Evolutionary conservation across 2,888 invertebrate genomes (phyloP), one percentile per base, ranked within the genome.

Genomic region (Ellobium chinense): DNA sequence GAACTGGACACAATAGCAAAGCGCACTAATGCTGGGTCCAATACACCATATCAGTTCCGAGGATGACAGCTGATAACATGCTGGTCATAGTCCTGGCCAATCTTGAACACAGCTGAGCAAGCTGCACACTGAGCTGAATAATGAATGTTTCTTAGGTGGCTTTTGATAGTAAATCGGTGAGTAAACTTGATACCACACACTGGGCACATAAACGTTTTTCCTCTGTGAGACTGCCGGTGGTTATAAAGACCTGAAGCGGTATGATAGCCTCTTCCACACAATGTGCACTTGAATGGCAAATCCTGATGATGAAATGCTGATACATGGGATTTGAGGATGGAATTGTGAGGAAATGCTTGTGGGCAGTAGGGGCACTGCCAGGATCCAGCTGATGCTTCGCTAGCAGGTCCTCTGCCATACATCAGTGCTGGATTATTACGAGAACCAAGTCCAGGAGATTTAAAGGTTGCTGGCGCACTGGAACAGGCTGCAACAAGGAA

Each of bases 141-240:
- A 39, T 78, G 78, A 9, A 78, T 65, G 0, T 27, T 27, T 58
- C 65, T 31, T n/a, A 78, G n/a, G 24, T 78, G 78, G 12, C 60
- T 62, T 36, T 72, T 62, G 5, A 70, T 63, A 14, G 63, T 58
- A 27, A 58, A 63, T 37, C 72, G 70, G 5, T 72, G 70, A 7
- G 70, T 72, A 36, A 78, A 78, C 54, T 65, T 78, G n/a, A 24
- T 31, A 58, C 73, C 79, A 79, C 79, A 79, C 7, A 79, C 58
- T 34, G 72, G 72, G 54, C 79, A 79, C 66, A 66, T 73, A 36
- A 79, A 79, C 36, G 72, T 79, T 46, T 73, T 79, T 27, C 73
- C 79, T 36, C 66, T 66, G 73, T 79, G 79, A n/a, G 65, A 63
- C 73, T 83, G 74, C 78, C 81, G 75, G 60, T 83, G 83, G 36